Conservation (phyloP, 2,113 vertebrate species). For the Heterocephalus glaber region DNA sequence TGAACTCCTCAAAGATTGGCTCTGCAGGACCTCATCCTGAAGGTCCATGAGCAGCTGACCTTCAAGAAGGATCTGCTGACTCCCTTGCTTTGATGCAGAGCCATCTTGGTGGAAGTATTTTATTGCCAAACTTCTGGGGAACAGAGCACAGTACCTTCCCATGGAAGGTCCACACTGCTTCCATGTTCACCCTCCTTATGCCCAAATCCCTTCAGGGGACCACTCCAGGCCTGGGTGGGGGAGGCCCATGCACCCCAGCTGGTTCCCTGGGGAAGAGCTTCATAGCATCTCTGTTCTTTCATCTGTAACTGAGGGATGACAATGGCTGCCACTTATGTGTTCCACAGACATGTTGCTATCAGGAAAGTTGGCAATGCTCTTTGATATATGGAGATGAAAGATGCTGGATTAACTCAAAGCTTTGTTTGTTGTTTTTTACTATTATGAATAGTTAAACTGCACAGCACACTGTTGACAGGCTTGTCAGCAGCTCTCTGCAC, state of each 20-base stretch:
- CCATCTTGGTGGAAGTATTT: not conserved
- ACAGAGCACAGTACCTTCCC: not conserved
- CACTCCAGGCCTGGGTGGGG: not conserved
- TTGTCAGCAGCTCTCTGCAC: constrained; percentile 69
- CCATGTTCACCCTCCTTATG: not conserved
- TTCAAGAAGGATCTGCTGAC: not conserved
- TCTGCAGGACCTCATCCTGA: not conserved
- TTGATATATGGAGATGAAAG: constrained; percentile 80
- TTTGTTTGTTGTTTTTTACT: constrained; percentile 78
- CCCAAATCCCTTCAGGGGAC: not conserved
- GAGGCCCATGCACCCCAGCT: not conserved
- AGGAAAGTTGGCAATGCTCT: constrained; percentile 56
- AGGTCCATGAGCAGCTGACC: not conserved
- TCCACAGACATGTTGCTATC: constrained; percentile 62
- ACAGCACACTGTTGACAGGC: constrained; percentile 69
- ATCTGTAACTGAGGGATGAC: constrained; percentile 60
- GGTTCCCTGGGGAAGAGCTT: not conserved
- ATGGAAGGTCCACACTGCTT: not conserved
- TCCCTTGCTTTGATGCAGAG: not conserved
- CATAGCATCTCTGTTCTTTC: constrained; percentile 65
- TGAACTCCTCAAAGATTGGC: not conserved
- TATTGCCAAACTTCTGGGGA: not conserved
- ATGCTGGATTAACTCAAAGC: constrained; percentile 78
- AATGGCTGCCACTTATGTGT: constrained; percentile 7
- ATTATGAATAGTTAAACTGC: constrained; percentile 82